Evolutionary conservation across 2,797 vertebrate species (phyloP), one percentile per base, ranked within the genome.

Genomic region (Eospalax fontanierii): DNA sequence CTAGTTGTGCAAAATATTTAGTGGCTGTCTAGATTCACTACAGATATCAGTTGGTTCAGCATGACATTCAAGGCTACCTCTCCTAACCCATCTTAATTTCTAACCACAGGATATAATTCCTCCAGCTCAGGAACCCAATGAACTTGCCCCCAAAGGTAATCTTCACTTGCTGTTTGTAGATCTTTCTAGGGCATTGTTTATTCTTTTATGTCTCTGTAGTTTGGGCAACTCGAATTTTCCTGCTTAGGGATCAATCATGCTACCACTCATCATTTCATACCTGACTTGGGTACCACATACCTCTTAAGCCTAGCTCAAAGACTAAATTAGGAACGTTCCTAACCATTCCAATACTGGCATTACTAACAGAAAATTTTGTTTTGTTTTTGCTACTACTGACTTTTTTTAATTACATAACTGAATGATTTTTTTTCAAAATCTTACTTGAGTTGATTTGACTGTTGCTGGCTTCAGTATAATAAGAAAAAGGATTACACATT

Each of bases 361-460:
- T 94, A 75, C 43, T 90, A 95, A 93, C 28, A 22, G 14, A 59
- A 57, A 8, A 10, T 21, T 54, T 68, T 71, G 50, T 57, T 59
- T 73, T 80, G 19, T 38, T 61, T 50, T 63, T 50, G 15, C 12
- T 76, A 50, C 43, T 89, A 40, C 73, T 89, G 40, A 30, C 30
- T 86, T 22, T 18, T 61, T 38, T 19, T 19, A 35, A 76, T 50
- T 26, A 63, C 59, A 35, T 92, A 74, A 43, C 35, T 76, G 92
- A 92, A 65, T 57, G 1, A 30, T 28, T 83, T 88, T 28, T 83
- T 88, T 87, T 90, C 68, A 24, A 18, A 89, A 89, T 70, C 18
- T 11, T 40, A 6, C 66, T 90, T 91, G 40, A 43, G 33, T 70
- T 86, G 30, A 78, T 50, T 90, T 89, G 30, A 75, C 16, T 40